Percentiles rank a stretch among this genome's conserved stretches.
These are phyloP conservation scores for Bovichtus diacanthus DNA, from an alignment of 2,797 vertebrate species.

Conservation along the genomic window DNA sequence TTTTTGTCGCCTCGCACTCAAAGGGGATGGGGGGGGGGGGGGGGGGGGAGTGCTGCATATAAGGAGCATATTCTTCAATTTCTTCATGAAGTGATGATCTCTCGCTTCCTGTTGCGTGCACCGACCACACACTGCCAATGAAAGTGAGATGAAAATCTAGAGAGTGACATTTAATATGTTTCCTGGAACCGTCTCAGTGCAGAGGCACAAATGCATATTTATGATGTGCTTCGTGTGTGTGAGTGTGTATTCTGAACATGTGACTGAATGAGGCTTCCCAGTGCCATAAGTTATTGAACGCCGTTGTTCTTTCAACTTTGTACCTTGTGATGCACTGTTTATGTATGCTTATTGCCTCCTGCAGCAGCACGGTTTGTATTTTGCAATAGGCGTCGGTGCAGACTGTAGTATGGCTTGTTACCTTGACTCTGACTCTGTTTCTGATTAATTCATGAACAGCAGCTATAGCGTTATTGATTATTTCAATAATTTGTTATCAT, in stretches of 20 bases:
- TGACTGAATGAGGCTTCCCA: constrained; percentile 38
- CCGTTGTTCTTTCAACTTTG: constrained; percentile 59
- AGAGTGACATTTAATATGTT: constrained; percentile 79
- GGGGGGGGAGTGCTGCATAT: constrained; percentile 54
- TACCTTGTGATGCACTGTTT: constrained; percentile 49
- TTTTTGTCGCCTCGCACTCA: constrained; percentile 67
- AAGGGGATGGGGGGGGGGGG: no score
- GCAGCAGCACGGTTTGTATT: constrained; percentile 53
- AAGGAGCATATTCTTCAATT: constrained; percentile 36
- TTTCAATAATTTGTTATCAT: constrained; percentile 83
- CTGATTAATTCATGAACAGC: constrained; percentile 83
- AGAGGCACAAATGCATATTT: constrained; percentile 73
- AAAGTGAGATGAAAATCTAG: constrained; percentile 67
- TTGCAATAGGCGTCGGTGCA: constrained; percentile 40
- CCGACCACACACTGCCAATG: constrained; percentile 42
- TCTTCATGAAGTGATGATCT: constrained; percentile 65
- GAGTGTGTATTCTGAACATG: constrained; percentile 39
- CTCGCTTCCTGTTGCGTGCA: constrained; percentile 51
- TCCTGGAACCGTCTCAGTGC: constrained; percentile 54
- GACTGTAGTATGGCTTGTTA: constrained; percentile 61
- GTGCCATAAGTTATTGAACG: constrained; percentile 76
- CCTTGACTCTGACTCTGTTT: constrained; percentile 68
- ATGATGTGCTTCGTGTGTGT: constrained; percentile 59
- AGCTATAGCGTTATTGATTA: constrained; percentile 82
- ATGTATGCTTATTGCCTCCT: constrained; percentile 52